These are phyloP conservation scores for Eciton burchellii DNA, from an alignment of 1,140 invertebrate genomes.

Conservation along the genomic window DNA sequence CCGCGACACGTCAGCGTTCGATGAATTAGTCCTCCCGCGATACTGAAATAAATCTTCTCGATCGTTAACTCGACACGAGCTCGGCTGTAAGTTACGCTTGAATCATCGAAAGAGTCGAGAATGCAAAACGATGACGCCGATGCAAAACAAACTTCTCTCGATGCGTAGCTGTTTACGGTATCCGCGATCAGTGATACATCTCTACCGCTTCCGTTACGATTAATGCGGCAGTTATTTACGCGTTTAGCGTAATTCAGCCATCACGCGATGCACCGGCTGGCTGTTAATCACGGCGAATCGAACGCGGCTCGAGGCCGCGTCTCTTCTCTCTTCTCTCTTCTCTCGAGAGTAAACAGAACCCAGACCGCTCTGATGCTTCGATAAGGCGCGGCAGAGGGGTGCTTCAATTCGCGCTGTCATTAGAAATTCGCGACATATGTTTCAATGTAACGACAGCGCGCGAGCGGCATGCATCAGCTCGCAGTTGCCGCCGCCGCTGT, in stretches of 20 bases:
- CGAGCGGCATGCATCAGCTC: slow-evolving; percentile 68
- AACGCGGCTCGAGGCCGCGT: not conserved
- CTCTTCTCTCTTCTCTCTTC: too few relatives aligned
- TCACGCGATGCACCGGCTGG: slow-evolving; percentile 13
- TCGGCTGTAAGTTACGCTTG: not conserved
- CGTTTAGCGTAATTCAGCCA: slow-evolving; percentile 38
- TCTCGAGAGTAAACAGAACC: not conserved
- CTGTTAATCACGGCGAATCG: slow-evolving; percentile 19
- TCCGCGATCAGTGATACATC: slow-evolving; percentile 35
- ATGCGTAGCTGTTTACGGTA: not conserved
- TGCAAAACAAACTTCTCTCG: not conserved
- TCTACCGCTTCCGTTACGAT: slow-evolving; percentile 27
- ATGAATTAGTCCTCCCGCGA: not conserved
- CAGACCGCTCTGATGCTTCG: not conserved
- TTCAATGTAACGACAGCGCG: slow-evolving; percentile 71
- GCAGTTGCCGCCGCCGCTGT: slow-evolving; percentile 31
- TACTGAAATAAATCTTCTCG: not conserved
- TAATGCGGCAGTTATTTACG: slow-evolving; percentile 37
- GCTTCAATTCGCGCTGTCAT: slow-evolving; percentile 58
- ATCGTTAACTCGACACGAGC: not conserved
- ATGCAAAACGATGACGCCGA: not conserved
- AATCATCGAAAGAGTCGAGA: not conserved
- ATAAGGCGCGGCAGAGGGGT: slow-evolving; percentile 16
- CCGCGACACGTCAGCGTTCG: not conserved
- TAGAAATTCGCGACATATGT: slow-evolving; percentile 74